A percentile compares a stretch with the other conserved stretches of the same genome.
Conservation (phyloP, 2,113 vertebrate species). For the Struthio camelus region DNA sequence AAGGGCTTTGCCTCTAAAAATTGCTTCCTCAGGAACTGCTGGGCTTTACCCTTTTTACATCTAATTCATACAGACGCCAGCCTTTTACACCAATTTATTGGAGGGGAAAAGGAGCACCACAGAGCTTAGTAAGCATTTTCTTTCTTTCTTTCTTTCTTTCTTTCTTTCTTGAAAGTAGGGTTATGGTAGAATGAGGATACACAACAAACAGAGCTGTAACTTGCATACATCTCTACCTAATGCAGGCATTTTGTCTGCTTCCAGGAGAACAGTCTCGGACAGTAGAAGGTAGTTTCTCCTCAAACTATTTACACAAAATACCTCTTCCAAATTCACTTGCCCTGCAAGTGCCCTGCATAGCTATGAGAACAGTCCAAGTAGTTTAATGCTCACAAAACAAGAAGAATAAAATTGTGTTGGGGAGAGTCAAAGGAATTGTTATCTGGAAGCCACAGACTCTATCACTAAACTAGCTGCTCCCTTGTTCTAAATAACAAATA, state of each 20-base stretch:
- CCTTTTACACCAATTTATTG: neutral
- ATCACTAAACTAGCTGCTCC: neutral
- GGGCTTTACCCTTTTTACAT: neutral
- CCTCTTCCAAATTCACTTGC: neutral
- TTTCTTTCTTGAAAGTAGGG: neutral
- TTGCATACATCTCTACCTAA: accelerated
- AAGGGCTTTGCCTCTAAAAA: neutral
- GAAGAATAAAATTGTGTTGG: neutral
- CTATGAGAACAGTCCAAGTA: neutral
- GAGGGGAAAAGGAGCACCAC: neutral
- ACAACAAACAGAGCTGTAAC: neutral
- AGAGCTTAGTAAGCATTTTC: neutral
- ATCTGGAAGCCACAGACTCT: neutral
- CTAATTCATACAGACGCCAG: neutral
- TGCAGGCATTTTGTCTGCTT: neutral
- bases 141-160: neutral
- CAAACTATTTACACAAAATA: neutral
- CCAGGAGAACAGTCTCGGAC: neutral
- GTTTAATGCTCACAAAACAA: neutral
- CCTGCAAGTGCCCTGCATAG: neutral
- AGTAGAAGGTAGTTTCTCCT: neutral
- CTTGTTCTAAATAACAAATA: neutral
- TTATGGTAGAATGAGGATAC: neutral
- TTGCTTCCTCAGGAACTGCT: neutral
- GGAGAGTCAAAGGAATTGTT: neutral